These are phyloP conservation scores for Batillaria attramentaria DNA, from an alignment of 1,140 invertebrate genomes.

Conservation along the genomic window DNA sequence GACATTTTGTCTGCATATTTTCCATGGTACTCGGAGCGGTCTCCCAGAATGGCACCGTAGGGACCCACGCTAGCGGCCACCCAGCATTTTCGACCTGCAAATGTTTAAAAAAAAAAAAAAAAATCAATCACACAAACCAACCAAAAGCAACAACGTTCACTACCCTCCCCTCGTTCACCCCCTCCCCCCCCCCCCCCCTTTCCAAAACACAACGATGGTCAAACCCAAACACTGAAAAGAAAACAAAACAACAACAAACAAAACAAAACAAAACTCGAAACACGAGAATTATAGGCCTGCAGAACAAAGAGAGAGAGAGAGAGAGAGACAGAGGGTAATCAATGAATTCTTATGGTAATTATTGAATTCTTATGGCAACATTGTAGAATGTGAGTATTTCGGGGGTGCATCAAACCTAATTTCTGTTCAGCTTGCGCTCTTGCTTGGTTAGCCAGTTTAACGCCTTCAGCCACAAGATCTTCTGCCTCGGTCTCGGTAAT, in stretches of 20 bases:
- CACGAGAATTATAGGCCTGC: too few relatives aligned
- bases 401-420: slow-evolving; percentile 40
- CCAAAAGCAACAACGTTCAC: too few relatives aligned
- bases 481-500: slow-evolving; percentile 77
- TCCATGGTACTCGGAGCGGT: slow-evolving; percentile 92
- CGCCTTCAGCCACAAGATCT: slow-evolving; percentile 77
- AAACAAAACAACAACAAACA: too few relatives aligned
- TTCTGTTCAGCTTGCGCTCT: slow-evolving; percentile 33
- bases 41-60: slow-evolving; percentile 88
- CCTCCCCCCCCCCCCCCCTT: too few relatives aligned
- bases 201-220: too few relatives aligned
- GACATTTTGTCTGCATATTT: slow-evolving; percentile 82
- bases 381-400: too few relatives aligned
- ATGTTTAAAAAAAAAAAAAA: too few relatives aligned
- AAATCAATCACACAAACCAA: not conserved
- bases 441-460: slow-evolving; percentile 44
- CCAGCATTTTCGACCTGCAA: slow-evolving; percentile 54
- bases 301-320: not conserved
- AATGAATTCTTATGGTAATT: too few relatives aligned
- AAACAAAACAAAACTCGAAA: too few relatives aligned
- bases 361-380: too few relatives aligned
- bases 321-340: not conserved
- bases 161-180: too few relatives aligned
- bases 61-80: slow-evolving; percentile 88
- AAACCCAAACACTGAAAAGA: not conserved